Evolutionary conservation across 2,113 vertebrate species (phyloP).

Genomic region (Myanophis thanlyinensis): DNA sequence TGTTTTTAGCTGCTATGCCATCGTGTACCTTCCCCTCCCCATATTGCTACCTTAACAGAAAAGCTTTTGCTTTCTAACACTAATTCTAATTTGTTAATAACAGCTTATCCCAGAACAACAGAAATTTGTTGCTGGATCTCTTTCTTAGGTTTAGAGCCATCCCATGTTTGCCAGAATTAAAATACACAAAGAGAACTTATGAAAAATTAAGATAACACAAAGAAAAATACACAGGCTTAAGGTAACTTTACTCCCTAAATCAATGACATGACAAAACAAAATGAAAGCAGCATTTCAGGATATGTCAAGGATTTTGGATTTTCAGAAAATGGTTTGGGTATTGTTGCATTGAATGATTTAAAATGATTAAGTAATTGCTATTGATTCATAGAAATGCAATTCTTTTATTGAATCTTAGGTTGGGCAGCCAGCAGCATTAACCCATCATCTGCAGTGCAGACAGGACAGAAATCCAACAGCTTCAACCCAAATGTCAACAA

Average conservation of each 20-base stretch:
- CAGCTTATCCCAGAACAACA: not conserved
- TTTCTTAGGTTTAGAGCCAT: not conserved
- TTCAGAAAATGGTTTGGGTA: not conserved
- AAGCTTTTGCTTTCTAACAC: not conserved
- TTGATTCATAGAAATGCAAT: constrained; percentile 29
- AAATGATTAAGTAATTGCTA: not conserved
- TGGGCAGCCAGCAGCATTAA: constrained; percentile 66
- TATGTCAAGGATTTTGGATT: not conserved
- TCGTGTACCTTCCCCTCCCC: not conserved
- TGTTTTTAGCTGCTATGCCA: not conserved
- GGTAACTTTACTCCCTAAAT: not conserved
- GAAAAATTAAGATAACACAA: not conserved
- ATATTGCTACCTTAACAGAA: not conserved
- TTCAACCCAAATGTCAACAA: constrained; percentile 63
- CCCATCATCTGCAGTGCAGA: constrained; percentile 54
- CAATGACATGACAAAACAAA: not conserved
- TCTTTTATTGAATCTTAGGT: constrained; percentile 71
- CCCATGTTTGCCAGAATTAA: not conserved
- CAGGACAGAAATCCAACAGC: constrained; percentile 67
- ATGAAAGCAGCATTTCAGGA: not conserved
- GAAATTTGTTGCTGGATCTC: not conserved
- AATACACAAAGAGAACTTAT: not conserved
- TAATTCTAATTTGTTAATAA: not conserved
- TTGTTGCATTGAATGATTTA: not conserved
- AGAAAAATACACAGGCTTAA: not conserved